These are phyloP conservation scores for Heterodera carotae DNA, from an alignment of 1,140 invertebrate species.

Conservation along the genomic window DNA sequence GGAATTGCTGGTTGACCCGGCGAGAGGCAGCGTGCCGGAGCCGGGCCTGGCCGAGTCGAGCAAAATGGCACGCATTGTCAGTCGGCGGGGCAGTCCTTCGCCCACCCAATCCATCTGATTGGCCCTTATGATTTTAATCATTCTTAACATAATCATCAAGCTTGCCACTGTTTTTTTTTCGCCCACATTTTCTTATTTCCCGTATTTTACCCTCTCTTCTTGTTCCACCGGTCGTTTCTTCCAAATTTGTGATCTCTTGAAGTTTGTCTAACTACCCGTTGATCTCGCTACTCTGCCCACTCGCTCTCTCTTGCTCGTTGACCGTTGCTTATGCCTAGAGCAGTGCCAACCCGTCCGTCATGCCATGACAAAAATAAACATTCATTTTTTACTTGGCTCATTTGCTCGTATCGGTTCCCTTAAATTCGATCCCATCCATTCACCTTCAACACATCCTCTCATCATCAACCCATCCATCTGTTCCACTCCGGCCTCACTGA, in stretches of 20 bases:
- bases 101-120: slow-evolving; percentile 8
- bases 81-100: slow-evolving; percentile 11
- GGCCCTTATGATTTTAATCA: too few species aligned
- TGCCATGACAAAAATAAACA: neutral
- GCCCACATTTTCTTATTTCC: neutral
- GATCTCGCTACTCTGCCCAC: neutral
- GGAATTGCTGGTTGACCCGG: slow-evolving; percentile 8
- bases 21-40: neutral
- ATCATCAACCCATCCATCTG: neutral
- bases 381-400: neutral
- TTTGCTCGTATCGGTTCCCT: too few species aligned
- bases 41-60: slow-evolving; percentile 14
- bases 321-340: slow-evolving; percentile 4
- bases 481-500: neutral
- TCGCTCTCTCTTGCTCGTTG: neutral
- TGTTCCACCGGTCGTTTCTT: neutral
- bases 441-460: neutral
- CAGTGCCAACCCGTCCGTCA: slow-evolving; percentile 1
- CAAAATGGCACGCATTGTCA: slow-evolving; percentile 35
- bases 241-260: neutral
- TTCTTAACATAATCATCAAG: too few species aligned
- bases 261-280: neutral
- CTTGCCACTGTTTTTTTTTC: too few species aligned
- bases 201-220: neutral
- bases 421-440: neutral